These are phyloP conservation scores for Aeoliscus strigatus DNA, from an alignment of 2,797 vertebrate species.

Conservation along the genomic window DNA sequence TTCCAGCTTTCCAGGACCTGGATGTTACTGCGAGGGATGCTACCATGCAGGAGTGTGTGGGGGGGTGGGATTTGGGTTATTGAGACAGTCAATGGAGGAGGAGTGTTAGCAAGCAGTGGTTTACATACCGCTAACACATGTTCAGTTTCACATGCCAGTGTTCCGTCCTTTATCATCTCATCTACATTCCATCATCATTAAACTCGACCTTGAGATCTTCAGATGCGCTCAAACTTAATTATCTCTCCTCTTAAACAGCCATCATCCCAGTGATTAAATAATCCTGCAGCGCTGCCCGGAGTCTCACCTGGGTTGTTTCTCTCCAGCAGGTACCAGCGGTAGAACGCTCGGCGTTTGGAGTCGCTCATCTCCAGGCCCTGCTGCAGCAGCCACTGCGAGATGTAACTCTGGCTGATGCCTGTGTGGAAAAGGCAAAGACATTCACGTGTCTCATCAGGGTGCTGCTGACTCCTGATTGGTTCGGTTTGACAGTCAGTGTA, in stretches of 20 bases:
- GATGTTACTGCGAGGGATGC: constrained; percentile 25
- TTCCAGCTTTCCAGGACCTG: constrained; percentile 33
- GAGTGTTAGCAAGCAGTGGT: constrained; percentile 31
- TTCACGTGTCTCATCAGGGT: too few relatives aligned
- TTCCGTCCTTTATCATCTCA: constrained; percentile 7
- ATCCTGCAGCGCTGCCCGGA: not conserved
- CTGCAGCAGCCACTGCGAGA: constrained; percentile 83
- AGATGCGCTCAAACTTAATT: constrained; percentile 19
- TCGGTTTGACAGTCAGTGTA: too few relatives aligned
- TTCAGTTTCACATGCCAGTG: constrained; percentile 9
- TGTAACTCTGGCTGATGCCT: constrained; percentile 86
- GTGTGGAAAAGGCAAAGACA: constrained; percentile 4
- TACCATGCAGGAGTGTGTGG: constrained; percentile 1
- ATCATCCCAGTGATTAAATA: too few relatives aligned
- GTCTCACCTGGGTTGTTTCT: constrained; percentile 80
- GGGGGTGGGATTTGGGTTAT: constrained; percentile 12
- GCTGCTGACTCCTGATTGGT: too few relatives aligned
- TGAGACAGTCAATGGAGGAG: constrained; percentile 15
- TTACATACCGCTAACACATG: constrained; percentile 22
- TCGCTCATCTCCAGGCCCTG: constrained; percentile 84
- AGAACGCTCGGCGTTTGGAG: constrained; percentile 81
- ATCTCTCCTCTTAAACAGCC: too few relatives aligned
- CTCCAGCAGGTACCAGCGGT: constrained; percentile 84
- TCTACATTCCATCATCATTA: constrained; percentile 34
- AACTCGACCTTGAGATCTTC: constrained; percentile 21